Conservation (phyloP, 2,797 vertebrate species). For the Coendou prehensilis region DNA sequence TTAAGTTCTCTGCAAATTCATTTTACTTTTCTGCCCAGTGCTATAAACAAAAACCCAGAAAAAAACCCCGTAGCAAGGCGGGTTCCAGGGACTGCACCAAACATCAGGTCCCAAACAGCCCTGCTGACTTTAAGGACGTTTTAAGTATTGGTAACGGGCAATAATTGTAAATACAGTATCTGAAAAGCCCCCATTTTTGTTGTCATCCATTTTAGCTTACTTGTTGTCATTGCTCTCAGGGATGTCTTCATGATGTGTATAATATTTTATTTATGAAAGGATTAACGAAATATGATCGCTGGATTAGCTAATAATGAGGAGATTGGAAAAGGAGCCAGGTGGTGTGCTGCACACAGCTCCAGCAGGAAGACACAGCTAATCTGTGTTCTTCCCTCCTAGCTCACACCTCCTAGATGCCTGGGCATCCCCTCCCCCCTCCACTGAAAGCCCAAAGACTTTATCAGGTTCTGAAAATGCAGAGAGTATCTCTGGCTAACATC, state of each 20-base stretch:
- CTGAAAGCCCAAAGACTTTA: background rate
- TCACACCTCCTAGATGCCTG: background rate
- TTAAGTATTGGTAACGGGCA: background rate
- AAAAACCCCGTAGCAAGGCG: background rate
- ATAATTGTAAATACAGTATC: background rate
- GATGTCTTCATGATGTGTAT: constrained; percentile 36
- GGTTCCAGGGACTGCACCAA: background rate
- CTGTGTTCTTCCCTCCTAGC: background rate
- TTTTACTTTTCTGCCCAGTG: background rate
- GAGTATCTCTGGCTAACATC: background rate
- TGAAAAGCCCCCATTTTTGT: background rate
- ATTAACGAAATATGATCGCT: constrained; percentile 71
- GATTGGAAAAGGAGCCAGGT: constrained; percentile 62
- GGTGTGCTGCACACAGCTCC: constrained; percentile 1
- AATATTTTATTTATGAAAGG: constrained; percentile 72
- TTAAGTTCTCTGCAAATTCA: constrained; percentile 24
- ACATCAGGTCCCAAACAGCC: background rate
- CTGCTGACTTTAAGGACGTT: background rate
- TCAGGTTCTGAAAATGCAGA: constrained; percentile 17
- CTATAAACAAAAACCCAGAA: constrained; percentile 28
- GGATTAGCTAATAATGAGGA: constrained; percentile 58
- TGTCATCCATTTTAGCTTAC: background rate
- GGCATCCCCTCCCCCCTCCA: too few species aligned
- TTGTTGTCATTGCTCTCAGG: background rate
- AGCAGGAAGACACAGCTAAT: background rate